A percentile compares a stretch with the other conserved stretches of the same genome.
These are phyloP conservation scores for Eristalinus sepulchralis DNA, from an alignment of 2,888 invertebrate genomes.

Conservation along the genomic window DNA sequence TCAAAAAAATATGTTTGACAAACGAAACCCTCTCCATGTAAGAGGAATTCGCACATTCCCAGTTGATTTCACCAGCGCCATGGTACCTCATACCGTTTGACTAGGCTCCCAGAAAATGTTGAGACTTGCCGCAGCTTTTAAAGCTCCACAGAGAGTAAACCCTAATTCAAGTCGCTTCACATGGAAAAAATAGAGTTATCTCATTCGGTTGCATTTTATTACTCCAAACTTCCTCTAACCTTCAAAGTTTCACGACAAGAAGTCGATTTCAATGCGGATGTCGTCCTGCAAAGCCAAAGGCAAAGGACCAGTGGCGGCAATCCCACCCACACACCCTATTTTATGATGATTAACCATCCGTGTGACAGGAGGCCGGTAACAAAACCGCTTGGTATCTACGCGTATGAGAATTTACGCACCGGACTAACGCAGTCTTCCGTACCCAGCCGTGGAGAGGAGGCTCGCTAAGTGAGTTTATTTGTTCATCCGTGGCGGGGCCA, in stretches of 20 bases:
- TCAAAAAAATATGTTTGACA: too few relatives aligned
- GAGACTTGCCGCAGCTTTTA: background rate
- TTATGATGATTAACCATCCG: background rate
- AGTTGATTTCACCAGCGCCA: too few relatives aligned
- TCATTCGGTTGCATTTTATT: background rate
- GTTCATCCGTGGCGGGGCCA: background rate
- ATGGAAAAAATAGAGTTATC: background rate
- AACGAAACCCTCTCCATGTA: too few relatives aligned
- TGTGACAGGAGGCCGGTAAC: background rate
- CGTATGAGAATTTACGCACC: constrained; percentile 31
- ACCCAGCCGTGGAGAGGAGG: constrained; percentile 22
- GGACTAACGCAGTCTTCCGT: constrained; percentile 29
- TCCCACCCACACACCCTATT: background rate
- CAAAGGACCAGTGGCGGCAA: background rate
- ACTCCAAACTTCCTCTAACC: background rate
- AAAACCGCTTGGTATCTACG: background rate
- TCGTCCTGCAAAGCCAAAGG: background rate
- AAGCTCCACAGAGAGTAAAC: background rate
- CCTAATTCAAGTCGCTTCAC: background rate
- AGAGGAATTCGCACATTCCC: too few relatives aligned
- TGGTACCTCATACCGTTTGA: too few relatives aligned
- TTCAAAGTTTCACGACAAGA: background rate
- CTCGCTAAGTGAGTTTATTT: constrained; percentile 53
- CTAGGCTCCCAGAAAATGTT: too few relatives aligned
- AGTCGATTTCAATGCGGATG: background rate